Evolutionary conservation across 35 echinoderm and acorn worm genomes (phyloP).

Genomic region (Strongylocentrotus purpuratus): DNA sequence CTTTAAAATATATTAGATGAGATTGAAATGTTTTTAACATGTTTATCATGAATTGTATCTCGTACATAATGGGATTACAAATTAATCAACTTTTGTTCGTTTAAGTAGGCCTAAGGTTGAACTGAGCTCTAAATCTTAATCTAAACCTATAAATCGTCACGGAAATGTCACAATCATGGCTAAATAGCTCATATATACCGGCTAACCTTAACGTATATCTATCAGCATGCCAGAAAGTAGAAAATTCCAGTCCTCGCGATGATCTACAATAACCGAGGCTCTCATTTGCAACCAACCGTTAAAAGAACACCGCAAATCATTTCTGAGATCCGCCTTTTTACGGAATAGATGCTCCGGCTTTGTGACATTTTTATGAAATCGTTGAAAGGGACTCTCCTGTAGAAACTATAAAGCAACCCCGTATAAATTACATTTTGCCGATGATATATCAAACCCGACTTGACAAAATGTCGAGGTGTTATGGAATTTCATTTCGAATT

Average conservation of each 20-base stretch:
- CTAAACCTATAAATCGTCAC: neutral
- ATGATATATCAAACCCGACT: neutral
- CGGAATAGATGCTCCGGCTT: neutral
- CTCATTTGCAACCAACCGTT: neutral
- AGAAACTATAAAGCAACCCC: neutral
- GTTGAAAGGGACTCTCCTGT: neutral
- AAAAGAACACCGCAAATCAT: neutral
- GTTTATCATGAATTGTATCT: neutral
- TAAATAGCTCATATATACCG: conserved; percentile 7
- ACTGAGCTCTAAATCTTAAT: neutral
- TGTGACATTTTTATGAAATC: neutral
- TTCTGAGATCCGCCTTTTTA: neutral
- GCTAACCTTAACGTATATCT: neutral
- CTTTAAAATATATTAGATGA: neutral
- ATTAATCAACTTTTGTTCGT: neutral
- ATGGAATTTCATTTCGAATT: neutral
- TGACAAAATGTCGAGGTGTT: neutral
- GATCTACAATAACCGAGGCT: neutral
- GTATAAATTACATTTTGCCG: neutral
- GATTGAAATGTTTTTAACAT: neutral
- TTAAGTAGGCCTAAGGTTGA: neutral
- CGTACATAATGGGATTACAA: neutral
- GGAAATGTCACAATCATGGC: conserved; percentile 2
- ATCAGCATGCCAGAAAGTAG: neutral
- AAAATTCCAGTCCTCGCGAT: neutral